Conservation (phyloP, 2,113 vertebrate species). For the Clarias magur region DNA sequence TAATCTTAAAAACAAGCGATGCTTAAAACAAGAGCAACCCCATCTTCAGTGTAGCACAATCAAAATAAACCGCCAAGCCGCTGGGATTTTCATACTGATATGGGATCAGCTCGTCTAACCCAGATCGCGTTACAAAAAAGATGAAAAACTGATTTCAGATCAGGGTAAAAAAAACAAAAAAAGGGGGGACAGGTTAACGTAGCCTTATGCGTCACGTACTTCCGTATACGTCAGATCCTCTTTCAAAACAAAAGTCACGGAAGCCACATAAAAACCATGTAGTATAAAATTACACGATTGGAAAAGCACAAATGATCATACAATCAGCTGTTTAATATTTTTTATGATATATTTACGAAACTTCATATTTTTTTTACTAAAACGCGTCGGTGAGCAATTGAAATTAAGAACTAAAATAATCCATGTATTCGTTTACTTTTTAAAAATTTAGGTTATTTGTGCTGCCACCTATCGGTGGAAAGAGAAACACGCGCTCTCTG, state of each 20-base stretch:
- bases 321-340: background rate
- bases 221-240: background rate
- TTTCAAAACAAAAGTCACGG: constrained; percentile 21
- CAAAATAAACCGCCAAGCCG: constrained; percentile 48
- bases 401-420: background rate
- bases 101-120: background rate
- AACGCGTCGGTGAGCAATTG: background rate
- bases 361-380: background rate
- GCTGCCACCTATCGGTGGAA: constrained; percentile 23
- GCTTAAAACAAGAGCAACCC: background rate
- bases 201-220: background rate
- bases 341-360: too few relatives aligned
- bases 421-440: background rate
- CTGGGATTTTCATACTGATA: background rate
- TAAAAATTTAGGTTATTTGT: background rate
- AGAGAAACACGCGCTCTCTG: too few relatives aligned
- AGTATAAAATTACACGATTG: background rate
- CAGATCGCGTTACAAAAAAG: background rate
- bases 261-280: too few relatives aligned
- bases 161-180: background rate
- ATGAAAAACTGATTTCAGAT: background rate
- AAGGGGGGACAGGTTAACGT: background rate
- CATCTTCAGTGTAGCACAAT: background rate
- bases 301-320: background rate
- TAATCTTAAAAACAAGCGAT: background rate